These are phyloP conservation scores for Helicoverpa armigera DNA, from an alignment of 1,140 invertebrate genomes.

Conservation along the genomic window DNA sequence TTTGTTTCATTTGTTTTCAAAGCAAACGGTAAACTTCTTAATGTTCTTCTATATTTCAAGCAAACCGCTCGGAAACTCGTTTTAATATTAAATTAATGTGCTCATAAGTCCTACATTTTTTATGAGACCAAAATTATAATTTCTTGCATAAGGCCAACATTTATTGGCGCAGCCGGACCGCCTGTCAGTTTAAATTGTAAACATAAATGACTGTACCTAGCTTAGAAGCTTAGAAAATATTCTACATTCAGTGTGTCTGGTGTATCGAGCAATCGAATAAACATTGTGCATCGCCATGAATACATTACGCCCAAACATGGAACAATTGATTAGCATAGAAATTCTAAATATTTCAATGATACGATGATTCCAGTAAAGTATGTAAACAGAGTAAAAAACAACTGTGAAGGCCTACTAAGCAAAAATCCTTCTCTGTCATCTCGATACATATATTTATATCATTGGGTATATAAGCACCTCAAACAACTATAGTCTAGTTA, in stretches of 20 bases:
- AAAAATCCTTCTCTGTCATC: not conserved
- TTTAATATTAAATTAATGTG: conserved; percentile 40
- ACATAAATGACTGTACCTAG: conserved; percentile 23
- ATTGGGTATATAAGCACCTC: too few species aligned
- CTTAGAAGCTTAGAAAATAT: too few species aligned
- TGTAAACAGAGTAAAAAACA: not conserved
- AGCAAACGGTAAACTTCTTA: conserved; percentile 20
- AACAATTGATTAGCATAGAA: conserved; percentile 67
- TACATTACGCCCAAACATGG: conserved; percentile 64
- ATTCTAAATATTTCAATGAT: conserved; percentile 54
- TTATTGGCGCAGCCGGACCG: not conserved
- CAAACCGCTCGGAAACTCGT: conserved; percentile 39
- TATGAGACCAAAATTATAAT: conserved; percentile 16
- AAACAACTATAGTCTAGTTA: too few species aligned
- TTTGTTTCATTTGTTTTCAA: conserved; percentile 36
- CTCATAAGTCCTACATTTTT: conserved; percentile 17
- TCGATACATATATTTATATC: too few species aligned
- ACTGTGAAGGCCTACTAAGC: not conserved
- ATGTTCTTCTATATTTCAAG: conserved; percentile 31
- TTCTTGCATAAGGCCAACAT: conserved; percentile 36
- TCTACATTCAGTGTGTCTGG: conserved; percentile 52
- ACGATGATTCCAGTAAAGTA: not conserved
- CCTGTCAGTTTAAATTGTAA: conserved; percentile 5
- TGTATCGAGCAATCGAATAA: conserved; percentile 45
- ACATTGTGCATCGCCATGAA: conserved; percentile 57